Evolutionary conservation across 2,113 vertebrate genomes (phyloP).

Genomic region (Melanostigma gelatinosum): DNA sequence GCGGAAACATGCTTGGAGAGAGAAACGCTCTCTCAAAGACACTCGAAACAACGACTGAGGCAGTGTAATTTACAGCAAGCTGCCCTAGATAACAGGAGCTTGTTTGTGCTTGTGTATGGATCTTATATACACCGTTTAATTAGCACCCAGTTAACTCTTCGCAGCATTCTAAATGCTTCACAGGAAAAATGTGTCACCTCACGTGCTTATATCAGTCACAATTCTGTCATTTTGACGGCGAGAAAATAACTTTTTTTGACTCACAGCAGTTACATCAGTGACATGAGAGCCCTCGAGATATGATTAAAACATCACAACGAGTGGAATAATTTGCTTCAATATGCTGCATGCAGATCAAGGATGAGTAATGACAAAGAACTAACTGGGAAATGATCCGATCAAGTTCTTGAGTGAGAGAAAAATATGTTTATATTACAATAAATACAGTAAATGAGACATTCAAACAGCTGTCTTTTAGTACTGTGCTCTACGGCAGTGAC

Average conservation of each 20-base stretch:
- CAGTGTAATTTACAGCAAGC: slow-evolving; percentile 56
- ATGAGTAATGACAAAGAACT: slow-evolving; percentile 20
- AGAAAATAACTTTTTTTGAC: slow-evolving; percentile 8
- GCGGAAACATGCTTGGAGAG: slow-evolving; percentile 65
- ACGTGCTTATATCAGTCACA: not conserved
- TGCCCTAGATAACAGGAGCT: slow-evolving; percentile 67
- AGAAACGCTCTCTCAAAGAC: slow-evolving; percentile 55
- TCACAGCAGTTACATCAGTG: not conserved
- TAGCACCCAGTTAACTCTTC: slow-evolving; percentile 12
- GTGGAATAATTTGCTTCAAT: slow-evolving; percentile 50
- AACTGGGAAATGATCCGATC: not conserved
- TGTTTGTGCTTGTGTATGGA: slow-evolving; percentile 35
- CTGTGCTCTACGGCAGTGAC: not conserved
- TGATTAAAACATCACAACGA: slow-evolving; percentile 51
- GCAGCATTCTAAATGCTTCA: slow-evolving; percentile 5
- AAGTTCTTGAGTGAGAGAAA: not conserved
- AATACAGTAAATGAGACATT: not conserved
- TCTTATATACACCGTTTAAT: slow-evolving; percentile 20
- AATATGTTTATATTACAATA: not conserved
- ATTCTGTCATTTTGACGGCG: not conserved
- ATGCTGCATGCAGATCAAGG: slow-evolving; percentile 9
- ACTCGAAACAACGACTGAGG: slow-evolving; percentile 60
- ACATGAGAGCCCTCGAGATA: slow-evolving; percentile 21
- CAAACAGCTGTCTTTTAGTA: not conserved
- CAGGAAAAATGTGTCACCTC: not conserved